phyloP scores from a whole-genome alignment of 35 echinoderm and acorn worm species.

The Holothuria glaberrima region DNA sequence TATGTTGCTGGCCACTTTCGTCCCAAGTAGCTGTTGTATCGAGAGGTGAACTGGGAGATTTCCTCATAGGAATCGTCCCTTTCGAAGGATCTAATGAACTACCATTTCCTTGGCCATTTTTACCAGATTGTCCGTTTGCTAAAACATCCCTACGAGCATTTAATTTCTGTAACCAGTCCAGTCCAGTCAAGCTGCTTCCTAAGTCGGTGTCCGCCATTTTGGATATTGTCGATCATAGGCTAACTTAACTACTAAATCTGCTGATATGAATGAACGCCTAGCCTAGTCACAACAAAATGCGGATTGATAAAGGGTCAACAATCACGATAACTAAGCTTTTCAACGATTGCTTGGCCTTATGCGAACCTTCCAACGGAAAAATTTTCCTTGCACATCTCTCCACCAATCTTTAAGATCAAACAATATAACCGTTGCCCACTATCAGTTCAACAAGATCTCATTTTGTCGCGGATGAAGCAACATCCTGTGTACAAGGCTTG shows the following conservation, averaged over 20 bases:
- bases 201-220: conserved; percentile 95
- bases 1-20: conserved; percentile 79
- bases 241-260: too few relatives aligned
- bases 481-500: conserved; percentile 17
- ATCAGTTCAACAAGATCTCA: neutral
- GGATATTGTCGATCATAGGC: conserved; percentile 68
- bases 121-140: conserved; percentile 63
- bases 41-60: conserved; percentile 93
- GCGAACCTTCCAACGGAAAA: too few relatives aligned
- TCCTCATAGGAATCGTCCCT: conserved; percentile 93
- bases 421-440: too few relatives aligned
- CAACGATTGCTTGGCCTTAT: too few relatives aligned
- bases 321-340: too few relatives aligned
- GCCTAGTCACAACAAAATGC: conserved; percentile 32
- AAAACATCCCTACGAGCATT: conserved; percentile 76
- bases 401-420: too few relatives aligned
- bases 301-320: neutral
- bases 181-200: conserved; percentile 93
- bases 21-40: conserved; percentile 91
- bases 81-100: conserved; percentile 79
- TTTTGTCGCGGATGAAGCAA: conserved; percentile 36
- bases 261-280: conserved; percentile 46
- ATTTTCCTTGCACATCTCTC: too few relatives aligned
- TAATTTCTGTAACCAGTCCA: conserved; percentile 96
- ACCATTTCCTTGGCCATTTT: conserved; percentile 70